A percentile compares a stretch with the other conserved stretches of the same genome.
These are phyloP conservation scores for Charina bottae DNA, from an alignment of 2,113 vertebrate species.

Conservation along the genomic window DNA sequence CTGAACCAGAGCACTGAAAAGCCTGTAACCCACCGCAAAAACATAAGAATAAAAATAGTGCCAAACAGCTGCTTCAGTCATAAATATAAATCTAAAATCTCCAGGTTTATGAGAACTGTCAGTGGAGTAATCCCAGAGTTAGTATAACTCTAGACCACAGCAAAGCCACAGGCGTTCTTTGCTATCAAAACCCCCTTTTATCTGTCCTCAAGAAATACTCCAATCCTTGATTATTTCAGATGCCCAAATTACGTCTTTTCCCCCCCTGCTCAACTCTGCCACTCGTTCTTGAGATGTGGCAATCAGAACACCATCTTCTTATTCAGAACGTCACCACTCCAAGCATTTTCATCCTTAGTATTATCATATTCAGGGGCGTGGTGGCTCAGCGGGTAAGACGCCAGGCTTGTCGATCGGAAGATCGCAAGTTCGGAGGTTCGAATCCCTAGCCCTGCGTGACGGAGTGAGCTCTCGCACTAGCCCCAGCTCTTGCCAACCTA, in stretches of 20 bases:
- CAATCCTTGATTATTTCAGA: background rate
- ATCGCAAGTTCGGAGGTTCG: too few relatives aligned
- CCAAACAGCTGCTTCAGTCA: background rate
- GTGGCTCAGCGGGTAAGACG: too few relatives aligned
- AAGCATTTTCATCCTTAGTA: background rate
- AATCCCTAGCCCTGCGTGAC: too few relatives aligned
- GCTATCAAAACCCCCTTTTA: background rate
- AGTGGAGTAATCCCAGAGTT: background rate
- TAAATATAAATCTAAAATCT: background rate
- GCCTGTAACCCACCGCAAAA: slow-evolving; percentile 11
- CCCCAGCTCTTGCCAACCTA: too few relatives aligned
- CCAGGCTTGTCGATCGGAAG: too few relatives aligned
- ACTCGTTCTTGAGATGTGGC: background rate
- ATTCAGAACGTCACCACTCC: background rate
- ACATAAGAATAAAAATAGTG: background rate
- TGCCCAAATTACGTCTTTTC: background rate
- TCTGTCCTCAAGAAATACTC: background rate
- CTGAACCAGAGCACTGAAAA: slow-evolving; percentile 22
- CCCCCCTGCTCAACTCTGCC: background rate
- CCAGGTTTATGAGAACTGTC: background rate
- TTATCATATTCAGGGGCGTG: background rate
- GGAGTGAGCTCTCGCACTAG: too few relatives aligned
- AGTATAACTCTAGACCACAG: background rate
- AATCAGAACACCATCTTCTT: background rate
- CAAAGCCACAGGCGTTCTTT: background rate